Evolutionary conservation across 2,888 invertebrate genomes (phyloP), one percentile per base, ranked within the genome.

Genomic region (Acleris laterana): DNA sequence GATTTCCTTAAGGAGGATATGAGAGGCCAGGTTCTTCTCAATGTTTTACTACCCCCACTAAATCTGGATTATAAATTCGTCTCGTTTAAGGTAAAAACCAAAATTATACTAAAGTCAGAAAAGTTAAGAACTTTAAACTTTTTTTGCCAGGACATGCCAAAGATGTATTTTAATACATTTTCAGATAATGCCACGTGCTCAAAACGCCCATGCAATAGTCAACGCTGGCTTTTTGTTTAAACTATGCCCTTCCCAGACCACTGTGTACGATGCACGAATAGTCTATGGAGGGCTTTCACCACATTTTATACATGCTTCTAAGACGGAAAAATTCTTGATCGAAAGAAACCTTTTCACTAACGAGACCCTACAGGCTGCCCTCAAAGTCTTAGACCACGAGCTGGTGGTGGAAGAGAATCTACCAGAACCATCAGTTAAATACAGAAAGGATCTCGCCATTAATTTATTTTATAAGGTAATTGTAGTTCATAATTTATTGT

Each of bases 181-280:
- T 20, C 75, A 96, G 96, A 94, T 96, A 56, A 96, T 95, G 94
- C 95, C 95, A 0, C 87, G 96, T 68, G 93, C 95, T 0, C 96
- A 96, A 87, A 96, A 95, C 77, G 94, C 96, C 0, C 96, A 96
- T 76, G 96, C 96, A 0, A 94, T 95, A 59, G 95, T 97, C 0
- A 96, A 96, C 74, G 95, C 95, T 20, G 96, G 95, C 4, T 96
- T 96, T 76, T 80, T 95, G 0, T 93, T 95, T 61, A 93, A 94
- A 80, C 76, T 96, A 20, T 76, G 89, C 58, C 73, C 79, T 74
- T 77, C 87, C 55, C 78, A 86, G 69, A 73, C 87, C 67, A 79
- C 88, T 28, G 80, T 94, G 0, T 75, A 83, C 44, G 81, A 82
- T 32, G 94, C 94, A 1, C 83, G 85, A 17, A 88, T 96, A 38